Percentiles rank a stretch among this genome's conserved stretches.
Evolutionary conservation across 53 echinoderm and acorn worm species (phyloP).

Genomic region (Astropecten irregularis): DNA sequence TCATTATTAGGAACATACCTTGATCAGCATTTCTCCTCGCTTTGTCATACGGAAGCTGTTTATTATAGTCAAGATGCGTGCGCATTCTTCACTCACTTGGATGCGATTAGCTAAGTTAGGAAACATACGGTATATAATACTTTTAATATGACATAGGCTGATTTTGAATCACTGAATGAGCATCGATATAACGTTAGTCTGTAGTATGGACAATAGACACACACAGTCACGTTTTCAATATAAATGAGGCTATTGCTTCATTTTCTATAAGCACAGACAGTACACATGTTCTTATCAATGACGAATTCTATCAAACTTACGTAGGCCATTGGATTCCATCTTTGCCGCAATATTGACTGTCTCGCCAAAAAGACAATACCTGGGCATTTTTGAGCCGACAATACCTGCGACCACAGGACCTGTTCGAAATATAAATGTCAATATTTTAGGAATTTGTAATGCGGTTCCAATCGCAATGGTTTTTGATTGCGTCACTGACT

Average conservation of each 20-base stretch:
- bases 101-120: constrained; percentile 71
- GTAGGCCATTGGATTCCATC: constrained; percentile 85
- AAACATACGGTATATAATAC: not conserved
- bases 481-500: too few relatives aligned
- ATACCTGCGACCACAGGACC: constrained; percentile 85
- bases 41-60: constrained; percentile 66
- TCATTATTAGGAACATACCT: constrained; percentile 50
- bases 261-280: too few relatives aligned
- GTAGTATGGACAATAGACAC: too few relatives aligned
- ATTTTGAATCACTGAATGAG: too few relatives aligned
- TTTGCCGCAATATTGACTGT: constrained; percentile 84
- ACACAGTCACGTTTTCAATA: too few relatives aligned
- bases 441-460: too few relatives aligned
- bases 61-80: constrained; percentile 63
- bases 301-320: too few relatives aligned
- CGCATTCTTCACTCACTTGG: constrained; percentile 76
- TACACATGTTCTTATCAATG: too few relatives aligned
- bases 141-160: too few relatives aligned
- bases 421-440: not conserved
- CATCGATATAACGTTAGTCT: too few relatives aligned
- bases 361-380: constrained; percentile 83
- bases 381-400: constrained; percentile 87
- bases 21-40: constrained; percentile 72
- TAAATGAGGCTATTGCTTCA: too few relatives aligned
- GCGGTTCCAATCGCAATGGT: not conserved